Evolutionary conservation across 1,140 invertebrate genomes (phyloP).

Genomic region (Spodoptera litura): DNA sequence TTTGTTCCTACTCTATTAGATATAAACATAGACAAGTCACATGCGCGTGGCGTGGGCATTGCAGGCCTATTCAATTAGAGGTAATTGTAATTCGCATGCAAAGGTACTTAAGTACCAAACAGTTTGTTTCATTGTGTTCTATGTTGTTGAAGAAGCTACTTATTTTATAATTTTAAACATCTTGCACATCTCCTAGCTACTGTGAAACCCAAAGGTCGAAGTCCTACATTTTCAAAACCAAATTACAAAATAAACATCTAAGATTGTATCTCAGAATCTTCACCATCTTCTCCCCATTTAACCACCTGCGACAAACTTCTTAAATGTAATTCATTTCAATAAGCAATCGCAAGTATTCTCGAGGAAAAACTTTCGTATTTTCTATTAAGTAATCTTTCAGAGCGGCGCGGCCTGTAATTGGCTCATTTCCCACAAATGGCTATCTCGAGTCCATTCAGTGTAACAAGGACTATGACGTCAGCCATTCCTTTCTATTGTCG

Average conservation of each 20-base stretch:
- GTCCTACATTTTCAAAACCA: too few relatives aligned
- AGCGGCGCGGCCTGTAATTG: conserved; percentile 33
- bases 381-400: conserved; percentile 44
- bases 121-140: neutral
- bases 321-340: conserved; percentile 25
- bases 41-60: neutral
- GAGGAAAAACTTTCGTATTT: conserved; percentile 41
- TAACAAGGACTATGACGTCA: conserved; percentile 27
- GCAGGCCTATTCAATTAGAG: neutral
- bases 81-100: neutral
- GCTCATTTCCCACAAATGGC: conserved; percentile 43
- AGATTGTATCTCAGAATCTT: too few relatives aligned
- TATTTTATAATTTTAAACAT: too few relatives aligned
- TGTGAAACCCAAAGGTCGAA: neutral
- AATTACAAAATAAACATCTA: too few relatives aligned
- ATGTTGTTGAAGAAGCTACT: too few relatives aligned
- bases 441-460: conserved; percentile 28
- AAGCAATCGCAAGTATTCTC: conserved; percentile 16
- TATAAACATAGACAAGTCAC: too few relatives aligned
- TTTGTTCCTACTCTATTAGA: neutral
- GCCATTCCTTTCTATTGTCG: conserved; percentile 27
- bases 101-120: neutral
- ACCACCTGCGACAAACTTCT: conserved; percentile 5
- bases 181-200: neutral
- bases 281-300: neutral